Percentiles rank a stretch among this genome's conserved stretches.
Evolutionary conservation across 2,797 vertebrate species (phyloP).

Genomic region (Ceyx erithaca): DNA sequence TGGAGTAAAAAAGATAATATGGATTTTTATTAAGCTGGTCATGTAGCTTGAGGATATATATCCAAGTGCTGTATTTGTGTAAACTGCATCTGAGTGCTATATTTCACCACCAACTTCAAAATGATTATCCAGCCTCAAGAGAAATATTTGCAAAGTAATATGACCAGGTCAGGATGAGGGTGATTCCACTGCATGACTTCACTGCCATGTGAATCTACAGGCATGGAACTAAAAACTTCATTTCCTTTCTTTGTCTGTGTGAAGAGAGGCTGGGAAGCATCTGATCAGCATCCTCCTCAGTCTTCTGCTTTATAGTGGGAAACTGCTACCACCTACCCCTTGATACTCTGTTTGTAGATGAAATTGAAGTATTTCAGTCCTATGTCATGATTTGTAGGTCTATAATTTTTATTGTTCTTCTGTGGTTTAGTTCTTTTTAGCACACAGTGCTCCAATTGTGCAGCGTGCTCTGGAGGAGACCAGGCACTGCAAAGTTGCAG

Average conservation of each 20-base stretch:
- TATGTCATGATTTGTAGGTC: background rate
- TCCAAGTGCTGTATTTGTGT: background rate
- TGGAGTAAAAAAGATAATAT: background rate
- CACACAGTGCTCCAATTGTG: background rate
- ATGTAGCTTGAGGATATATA: background rate
- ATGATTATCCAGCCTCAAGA: background rate
- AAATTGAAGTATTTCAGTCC: background rate
- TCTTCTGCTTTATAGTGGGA: background rate
- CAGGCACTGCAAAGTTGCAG: background rate
- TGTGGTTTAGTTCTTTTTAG: background rate
- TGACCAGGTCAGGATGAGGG: background rate
- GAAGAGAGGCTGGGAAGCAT: background rate
- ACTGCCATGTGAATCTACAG: background rate
- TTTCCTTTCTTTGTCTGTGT: background rate
- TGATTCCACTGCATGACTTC: slow-evolving; percentile 26
- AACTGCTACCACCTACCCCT: background rate
- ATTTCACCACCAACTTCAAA: slow-evolving; percentile 38
- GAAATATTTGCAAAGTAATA: slow-evolving; percentile 39
- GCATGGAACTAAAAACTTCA: background rate
- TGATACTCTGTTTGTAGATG: background rate
- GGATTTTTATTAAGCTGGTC: background rate
- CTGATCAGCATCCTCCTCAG: background rate
- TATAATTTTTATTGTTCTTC: background rate
- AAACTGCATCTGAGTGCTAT: background rate
- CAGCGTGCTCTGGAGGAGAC: background rate